A percentile compares a stretch with the other conserved stretches of the same genome.
Evolutionary conservation across 2,113 vertebrate species (phyloP).

Genomic region (Ceyx cyanopectus): DNA sequence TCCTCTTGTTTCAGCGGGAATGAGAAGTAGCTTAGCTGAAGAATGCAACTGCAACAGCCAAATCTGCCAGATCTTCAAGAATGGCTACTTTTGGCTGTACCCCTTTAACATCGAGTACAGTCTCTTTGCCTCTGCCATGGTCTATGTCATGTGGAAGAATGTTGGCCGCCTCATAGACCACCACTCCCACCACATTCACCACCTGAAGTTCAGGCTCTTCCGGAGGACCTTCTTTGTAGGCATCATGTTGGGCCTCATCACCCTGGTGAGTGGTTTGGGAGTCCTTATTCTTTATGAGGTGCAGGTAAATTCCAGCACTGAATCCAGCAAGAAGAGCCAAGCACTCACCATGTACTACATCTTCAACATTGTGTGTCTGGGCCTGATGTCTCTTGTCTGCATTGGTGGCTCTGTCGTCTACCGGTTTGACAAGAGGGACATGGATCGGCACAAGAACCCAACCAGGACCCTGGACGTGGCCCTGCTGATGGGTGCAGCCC

Average conservation of each 20-base stretch:
- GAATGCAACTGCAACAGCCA: constrained; percentile 83
- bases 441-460: constrained; percentile 90
- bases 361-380: constrained; percentile 85
- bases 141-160: constrained; percentile 96
- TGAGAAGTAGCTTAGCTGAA: constrained; percentile 2
- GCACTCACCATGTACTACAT: constrained; percentile 87
- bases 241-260: constrained; percentile 78
- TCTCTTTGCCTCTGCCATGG: constrained; percentile 91
- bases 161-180: constrained; percentile 85
- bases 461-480: constrained; percentile 91
- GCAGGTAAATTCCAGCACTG: constrained; percentile 69
- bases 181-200: constrained; percentile 65
- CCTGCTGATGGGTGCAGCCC: constrained; percentile 88
- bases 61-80: constrained; percentile 84
- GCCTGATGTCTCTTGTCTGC: constrained; percentile 84
- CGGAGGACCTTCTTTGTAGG: constrained; percentile 81
- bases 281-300: constrained; percentile 91
- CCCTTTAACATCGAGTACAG: constrained; percentile 97
- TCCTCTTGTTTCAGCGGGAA: constrained; percentile 32
- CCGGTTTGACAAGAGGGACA: constrained; percentile 87
- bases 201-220: constrained; percentile 71
- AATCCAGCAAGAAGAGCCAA: constrained; percentile 37
- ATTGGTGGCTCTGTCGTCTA: constrained; percentile 83
- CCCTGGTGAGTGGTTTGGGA: constrained; percentile 84
- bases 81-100: constrained; percentile 90